These are phyloP conservation scores for Eumeta japonica DNA, from an alignment of 1,140 invertebrate genomes.

Conservation along the genomic window DNA sequence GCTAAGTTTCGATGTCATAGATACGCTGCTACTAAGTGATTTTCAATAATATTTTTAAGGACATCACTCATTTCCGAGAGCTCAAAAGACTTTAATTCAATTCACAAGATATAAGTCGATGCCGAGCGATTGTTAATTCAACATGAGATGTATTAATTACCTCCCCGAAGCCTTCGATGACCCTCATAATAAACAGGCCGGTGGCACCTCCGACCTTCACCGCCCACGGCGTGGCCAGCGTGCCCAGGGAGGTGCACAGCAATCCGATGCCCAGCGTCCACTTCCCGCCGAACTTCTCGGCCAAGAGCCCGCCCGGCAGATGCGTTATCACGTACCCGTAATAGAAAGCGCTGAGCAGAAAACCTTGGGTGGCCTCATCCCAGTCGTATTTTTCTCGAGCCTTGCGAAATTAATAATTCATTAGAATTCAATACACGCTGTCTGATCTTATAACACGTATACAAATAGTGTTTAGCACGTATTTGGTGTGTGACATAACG, in stretches of 20 bases:
- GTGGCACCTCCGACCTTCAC: conserved; percentile 53
- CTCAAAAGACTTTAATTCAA: too few relatives aligned
- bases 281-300: conserved; percentile 64
- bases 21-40: too few relatives aligned
- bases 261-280: conserved; percentile 45
- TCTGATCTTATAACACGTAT: background rate
- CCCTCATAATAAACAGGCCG: conserved; percentile 64
- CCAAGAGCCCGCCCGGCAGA: conserved; percentile 63
- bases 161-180: conserved; percentile 68
- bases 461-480: conserved; percentile 1
- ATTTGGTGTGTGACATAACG: background rate
- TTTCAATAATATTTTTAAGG: too few relatives aligned
- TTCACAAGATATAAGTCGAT: too few relatives aligned
- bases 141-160: conserved; percentile 22
- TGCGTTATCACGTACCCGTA: conserved; percentile 66
- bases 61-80: too few relatives aligned
- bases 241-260: conserved; percentile 36
- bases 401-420: conserved; percentile 19
- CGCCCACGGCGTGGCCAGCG: conserved; percentile 32
- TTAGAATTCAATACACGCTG: background rate
- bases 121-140: too few relatives aligned
- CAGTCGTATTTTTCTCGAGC: conserved; percentile 56
- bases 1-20: too few relatives aligned
- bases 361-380: conserved; percentile 61
- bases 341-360: conserved; percentile 63